Percentiles rank a stretch among this genome's conserved stretches.
Conservation (phyloP, 2,113 vertebrate species). For the Prochilodus magdalenae region DNA sequence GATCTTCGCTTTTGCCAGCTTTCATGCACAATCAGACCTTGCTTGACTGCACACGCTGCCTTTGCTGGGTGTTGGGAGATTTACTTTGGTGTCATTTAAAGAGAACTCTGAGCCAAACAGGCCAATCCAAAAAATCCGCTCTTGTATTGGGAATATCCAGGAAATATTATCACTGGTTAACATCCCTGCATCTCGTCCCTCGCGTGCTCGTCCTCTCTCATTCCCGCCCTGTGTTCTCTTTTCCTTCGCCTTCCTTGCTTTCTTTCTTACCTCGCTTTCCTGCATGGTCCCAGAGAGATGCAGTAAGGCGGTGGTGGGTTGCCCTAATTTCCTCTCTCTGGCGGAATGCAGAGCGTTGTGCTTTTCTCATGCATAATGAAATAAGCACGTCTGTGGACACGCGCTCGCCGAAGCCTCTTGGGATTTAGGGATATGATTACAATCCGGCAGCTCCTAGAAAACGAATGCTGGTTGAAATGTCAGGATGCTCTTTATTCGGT, state of each 20-base stretch:
- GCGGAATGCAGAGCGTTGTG: conserved; percentile 54
- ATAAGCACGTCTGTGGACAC: not conserved
- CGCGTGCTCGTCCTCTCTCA: not conserved
- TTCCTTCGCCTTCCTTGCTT: not conserved
- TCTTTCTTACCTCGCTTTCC: not conserved
- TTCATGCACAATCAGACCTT: no score
- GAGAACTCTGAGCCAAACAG: no score
- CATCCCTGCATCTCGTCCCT: not conserved
- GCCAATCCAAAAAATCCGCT: no score
- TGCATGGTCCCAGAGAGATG: conserved; percentile 49
- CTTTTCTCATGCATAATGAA: conserved; percentile 59
- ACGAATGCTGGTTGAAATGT: not conserved
- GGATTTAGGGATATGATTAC: not conserved
- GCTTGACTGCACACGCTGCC: no score
- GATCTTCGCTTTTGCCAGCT: no score
- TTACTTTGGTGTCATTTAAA: no score
- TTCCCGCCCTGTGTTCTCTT: not conserved
- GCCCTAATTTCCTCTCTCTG: conserved; percentile 53
- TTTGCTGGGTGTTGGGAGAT: no score
- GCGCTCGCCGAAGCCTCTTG: not conserved
- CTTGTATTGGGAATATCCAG: no score
- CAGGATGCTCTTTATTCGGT: not conserved
- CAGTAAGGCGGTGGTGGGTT: conserved; percentile 22
- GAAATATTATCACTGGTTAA: no score
- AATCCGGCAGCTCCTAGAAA: not conserved